Evolutionary conservation across 2,888 invertebrate genomes (phyloP).

Genomic region (Stegophylla sp.): DNA sequence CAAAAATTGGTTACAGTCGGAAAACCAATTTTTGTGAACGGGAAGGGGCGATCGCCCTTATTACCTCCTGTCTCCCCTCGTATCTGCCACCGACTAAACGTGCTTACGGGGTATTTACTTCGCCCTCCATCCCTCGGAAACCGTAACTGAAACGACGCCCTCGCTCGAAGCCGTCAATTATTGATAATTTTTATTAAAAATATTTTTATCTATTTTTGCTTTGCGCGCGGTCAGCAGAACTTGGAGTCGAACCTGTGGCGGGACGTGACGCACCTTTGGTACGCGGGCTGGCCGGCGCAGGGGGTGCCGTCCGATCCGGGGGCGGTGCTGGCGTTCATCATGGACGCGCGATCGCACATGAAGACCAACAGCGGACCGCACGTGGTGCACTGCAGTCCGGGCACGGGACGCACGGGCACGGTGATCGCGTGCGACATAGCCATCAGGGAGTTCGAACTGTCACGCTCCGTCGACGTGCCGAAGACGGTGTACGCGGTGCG

Average conservation of each 20-base stretch:
- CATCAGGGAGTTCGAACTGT: conserved; percentile 84
- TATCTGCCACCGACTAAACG: too few relatives aligned
- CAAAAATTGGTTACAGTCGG: too few relatives aligned
- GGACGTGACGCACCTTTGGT: conserved; percentile 90
- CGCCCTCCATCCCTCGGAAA: too few relatives aligned
- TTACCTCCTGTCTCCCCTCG: too few relatives aligned
- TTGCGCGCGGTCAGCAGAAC: conserved; percentile 68
- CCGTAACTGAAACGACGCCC: too few relatives aligned
- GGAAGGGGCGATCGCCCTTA: too few relatives aligned
- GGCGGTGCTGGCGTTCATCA: conserved; percentile 83
- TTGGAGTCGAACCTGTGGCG: conserved; percentile 81
- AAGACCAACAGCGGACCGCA: conserved; percentile 72
- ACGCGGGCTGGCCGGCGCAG: conserved; percentile 86
- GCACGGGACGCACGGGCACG: conserved; percentile 88
- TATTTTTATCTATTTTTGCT: too few relatives aligned
- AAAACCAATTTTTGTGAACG: too few relatives aligned
- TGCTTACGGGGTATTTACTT: too few relatives aligned
- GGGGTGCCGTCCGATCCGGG: conserved; percentile 85
- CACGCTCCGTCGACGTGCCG: conserved; percentile 83
- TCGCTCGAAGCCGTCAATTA: too few relatives aligned
- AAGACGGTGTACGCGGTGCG: conserved; percentile 83
- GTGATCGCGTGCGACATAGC: conserved; percentile 83
- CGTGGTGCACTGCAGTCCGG: conserved; percentile 84
- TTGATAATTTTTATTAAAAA: too few relatives aligned
- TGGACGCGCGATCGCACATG: conserved; percentile 76